Evolutionary conservation across 2,888 invertebrate genomes (phyloP), one percentile per base, ranked within the genome.

Genomic region (Eulithis testata): DNA sequence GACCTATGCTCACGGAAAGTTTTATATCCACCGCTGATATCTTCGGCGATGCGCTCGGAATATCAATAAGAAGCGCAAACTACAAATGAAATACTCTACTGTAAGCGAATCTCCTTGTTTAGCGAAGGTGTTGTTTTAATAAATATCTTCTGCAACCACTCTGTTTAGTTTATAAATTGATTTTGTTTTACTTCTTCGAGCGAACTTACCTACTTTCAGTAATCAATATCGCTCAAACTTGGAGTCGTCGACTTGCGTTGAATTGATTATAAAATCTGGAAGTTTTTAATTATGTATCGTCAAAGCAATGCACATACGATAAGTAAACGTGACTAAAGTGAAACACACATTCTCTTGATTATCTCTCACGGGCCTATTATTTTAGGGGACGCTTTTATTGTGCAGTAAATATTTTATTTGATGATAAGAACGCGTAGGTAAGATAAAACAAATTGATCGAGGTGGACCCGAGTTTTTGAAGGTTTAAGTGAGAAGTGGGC

Each of bases 371-470:
- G 85, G 83, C 86, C 85, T 88, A 87, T 89, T 89, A 89, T 90
- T 87, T 82, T 78, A 82, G 65, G 80, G 79, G 83, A 85, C 83
- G 86, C 83, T 81, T 91, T 91, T 91, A 91, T 90, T 87, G 85
- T 88, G 89, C 86, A 88, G 89, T 92, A 90, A 91, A 93, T 91
- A 91, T 90, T 92, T 90, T 88, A 91, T 88, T 82, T 79, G 76
- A 75, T 78, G 91, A 91, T 91, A 92, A 89, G 83, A 84, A 79
- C 80, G 79, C 78, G 77, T 78, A 40, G 40, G 40, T 40, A 74
- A 88, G 92, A 93, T 92, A 93, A 91, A 88, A 80, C 87, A 88
- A 91, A 91, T 91, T 91, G 91, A 91, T 91, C 88, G 87, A 77
- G 78, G 79, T 77, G 82, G 81, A 83, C 78, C 77, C 77, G 75